phyloP scores from a whole-genome alignment of 2,888 invertebrate species.

The Hoplodrina ambigua region DNA sequence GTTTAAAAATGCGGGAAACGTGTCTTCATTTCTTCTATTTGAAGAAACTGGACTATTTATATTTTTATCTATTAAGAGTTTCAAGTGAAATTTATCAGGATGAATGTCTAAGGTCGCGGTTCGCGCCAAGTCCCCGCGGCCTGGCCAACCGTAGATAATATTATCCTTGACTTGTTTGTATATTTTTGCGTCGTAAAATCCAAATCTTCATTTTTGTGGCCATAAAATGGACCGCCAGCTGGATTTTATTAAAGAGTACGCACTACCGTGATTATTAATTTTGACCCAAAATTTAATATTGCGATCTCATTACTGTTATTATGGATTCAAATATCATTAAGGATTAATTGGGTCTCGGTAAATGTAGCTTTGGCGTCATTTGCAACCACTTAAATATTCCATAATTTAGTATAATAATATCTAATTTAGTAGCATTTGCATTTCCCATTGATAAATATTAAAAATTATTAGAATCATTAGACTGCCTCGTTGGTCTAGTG shows the following conservation, averaged over 20 bases:
- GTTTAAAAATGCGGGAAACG: background rate
- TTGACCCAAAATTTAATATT: constrained; percentile 24
- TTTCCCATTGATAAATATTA: background rate
- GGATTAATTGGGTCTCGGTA: constrained; percentile 32
- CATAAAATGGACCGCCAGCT: constrained; percentile 30
- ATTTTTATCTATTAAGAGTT: constrained; percentile 11
- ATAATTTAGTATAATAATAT: constrained; percentile 3
- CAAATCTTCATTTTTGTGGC: constrained; percentile 47
- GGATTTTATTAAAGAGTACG: constrained; percentile 5
- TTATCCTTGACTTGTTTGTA: constrained; percentile 64
- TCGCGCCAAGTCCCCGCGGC: constrained; percentile 49
- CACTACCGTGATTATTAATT: background rate
- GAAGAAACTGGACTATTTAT: constrained; percentile 12
- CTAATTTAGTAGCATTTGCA: constrained; percentile 2
- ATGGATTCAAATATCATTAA: constrained; percentile 30
- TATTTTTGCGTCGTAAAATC: constrained; percentile 61
- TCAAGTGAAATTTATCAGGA: constrained; percentile 34
- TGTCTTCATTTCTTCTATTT: background rate
- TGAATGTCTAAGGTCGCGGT: constrained; percentile 33
- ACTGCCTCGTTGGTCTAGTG: too few relatives aligned
- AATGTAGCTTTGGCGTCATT: constrained; percentile 38
- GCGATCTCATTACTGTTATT: constrained; percentile 5
- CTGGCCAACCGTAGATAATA: constrained; percentile 64
- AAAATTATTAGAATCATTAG: too few relatives aligned
- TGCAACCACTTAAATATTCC: constrained; percentile 14